Evolutionary conservation across 2,797 vertebrate genomes (phyloP), one percentile per base, ranked within the genome.

Genomic region (Acipenser oxyrinchus): DNA sequence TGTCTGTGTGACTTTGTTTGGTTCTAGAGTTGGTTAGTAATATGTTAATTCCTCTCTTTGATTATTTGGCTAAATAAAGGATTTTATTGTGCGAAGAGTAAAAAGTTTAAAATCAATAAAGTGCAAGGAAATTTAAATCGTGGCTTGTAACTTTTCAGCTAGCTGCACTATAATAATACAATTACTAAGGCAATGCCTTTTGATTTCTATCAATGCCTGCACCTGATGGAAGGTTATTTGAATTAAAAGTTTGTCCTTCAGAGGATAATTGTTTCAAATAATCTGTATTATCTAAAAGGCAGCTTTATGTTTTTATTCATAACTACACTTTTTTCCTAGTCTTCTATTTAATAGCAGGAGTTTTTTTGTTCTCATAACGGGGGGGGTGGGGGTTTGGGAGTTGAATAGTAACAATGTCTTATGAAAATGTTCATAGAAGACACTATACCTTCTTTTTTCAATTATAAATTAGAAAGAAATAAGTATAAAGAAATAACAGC

Each of bases 241-340:
- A 68, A 66, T 70, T 69, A 74, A 82, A 84, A 78, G 69, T 66
- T 69, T 81, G 75, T 75, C 65, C 78, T 78, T 78, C 80, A 67
- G 60, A 80, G 79, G 81, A 71, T 77, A 81, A 65, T 81, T 85
- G 64, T 77, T 84, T 85, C 74, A 80, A 83, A 83, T 79, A 77
- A 81, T 75, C 48, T 67, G 71, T 83, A 81, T 82, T 72, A 81
- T 81, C 82, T 67, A 65, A 82, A 77, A 11, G 0, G 81, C 75
- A 9, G 0, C 51, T 69, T 76, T 66, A 77, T 73, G 53, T 68
- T 79, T 81, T 72, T 78, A 73, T 71, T 63, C 66, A 76, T 66
- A 73, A 60, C 60, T 69, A 2, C 66, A 67, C 75, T 76, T 80
- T 69, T 66, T 66, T 52, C 57, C 58, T 55, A n/a, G 23, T 8